Percentiles rank a stretch among this genome's conserved stretches.
These are phyloP conservation scores for Bucco capensis DNA, from an alignment of 2,113 vertebrate genomes.

Conservation along the genomic window DNA sequence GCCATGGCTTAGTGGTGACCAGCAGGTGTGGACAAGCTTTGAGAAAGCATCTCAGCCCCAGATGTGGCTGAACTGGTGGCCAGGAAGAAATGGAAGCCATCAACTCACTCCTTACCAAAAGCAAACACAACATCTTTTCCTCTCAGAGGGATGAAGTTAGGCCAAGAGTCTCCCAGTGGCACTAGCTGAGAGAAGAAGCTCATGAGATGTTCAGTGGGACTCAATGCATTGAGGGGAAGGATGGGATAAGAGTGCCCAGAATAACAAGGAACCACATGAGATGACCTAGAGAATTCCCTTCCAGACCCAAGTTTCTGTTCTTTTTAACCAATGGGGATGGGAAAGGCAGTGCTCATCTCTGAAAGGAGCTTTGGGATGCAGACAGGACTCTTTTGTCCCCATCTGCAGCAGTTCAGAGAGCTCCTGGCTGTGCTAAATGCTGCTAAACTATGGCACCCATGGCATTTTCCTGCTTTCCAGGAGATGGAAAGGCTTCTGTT, in stretches of 20 bases:
- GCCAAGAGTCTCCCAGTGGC: neutral
- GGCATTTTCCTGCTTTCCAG: conserved; percentile 56
- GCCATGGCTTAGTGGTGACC: neutral
- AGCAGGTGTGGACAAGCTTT: neutral
- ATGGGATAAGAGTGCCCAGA: neutral
- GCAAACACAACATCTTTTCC: neutral
- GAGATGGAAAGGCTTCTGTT: conserved; percentile 60
- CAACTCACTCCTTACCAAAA: too few relatives aligned
- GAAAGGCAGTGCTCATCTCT: neutral
- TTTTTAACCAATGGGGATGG: neutral
- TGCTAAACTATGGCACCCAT: conserved; percentile 60
- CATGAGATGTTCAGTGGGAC: neutral
- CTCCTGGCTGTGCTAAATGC: conserved; percentile 35
- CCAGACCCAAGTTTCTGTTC: neutral
- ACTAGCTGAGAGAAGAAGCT: neutral
- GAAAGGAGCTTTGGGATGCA: neutral
- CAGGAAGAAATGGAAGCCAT: neutral
- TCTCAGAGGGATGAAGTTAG: neutral
- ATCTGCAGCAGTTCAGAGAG: conserved; percentile 41
- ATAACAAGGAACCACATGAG: neutral
- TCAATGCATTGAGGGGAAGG: neutral
- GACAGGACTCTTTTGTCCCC: neutral
- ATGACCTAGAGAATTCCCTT: neutral
- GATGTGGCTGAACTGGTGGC: neutral
- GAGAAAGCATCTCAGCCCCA: neutral